Conservation (phyloP, 1,140 invertebrate species). For the Hylaeus anthracinus region DNA sequence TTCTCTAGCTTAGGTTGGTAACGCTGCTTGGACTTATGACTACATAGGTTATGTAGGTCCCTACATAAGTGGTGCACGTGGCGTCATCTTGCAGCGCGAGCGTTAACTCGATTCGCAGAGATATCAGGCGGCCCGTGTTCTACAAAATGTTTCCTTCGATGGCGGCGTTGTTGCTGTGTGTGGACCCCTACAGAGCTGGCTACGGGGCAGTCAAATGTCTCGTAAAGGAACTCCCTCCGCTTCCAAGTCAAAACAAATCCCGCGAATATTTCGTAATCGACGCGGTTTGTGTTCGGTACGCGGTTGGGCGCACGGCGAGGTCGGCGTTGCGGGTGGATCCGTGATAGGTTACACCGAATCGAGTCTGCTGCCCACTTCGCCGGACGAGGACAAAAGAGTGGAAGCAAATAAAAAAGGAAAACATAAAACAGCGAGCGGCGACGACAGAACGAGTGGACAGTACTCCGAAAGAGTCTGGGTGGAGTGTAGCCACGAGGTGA, state of each 20-base stretch:
- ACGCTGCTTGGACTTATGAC: no score
- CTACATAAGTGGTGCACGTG: no score
- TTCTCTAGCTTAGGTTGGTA: no score
- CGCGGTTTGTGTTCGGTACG: conserved; percentile 49
- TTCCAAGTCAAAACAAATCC: conserved; percentile 68
- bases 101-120: background rate
- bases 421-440: conserved; percentile 21
- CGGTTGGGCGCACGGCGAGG: conserved; percentile 42
- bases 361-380: conserved; percentile 15
- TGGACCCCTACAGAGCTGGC: conserved; percentile 55
- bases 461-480: conserved; percentile 20
- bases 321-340: conserved; percentile 7
- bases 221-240: conserved; percentile 62
- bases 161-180: conserved; percentile 58
- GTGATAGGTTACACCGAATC: conserved; percentile 18
- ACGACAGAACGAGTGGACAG: background rate
- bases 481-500: background rate
- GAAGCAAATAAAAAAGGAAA: conserved; percentile 27
- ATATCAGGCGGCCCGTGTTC: background rate
- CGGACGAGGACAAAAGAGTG: conserved; percentile 31
- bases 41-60: no score
- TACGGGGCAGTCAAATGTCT: conserved; percentile 71
- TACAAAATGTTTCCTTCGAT: conserved; percentile 41
- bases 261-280: conserved; percentile 65
- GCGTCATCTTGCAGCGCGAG: background rate